Conservation (phyloP, 2,113 vertebrate genomes). For the Amazona vittata region DNA sequence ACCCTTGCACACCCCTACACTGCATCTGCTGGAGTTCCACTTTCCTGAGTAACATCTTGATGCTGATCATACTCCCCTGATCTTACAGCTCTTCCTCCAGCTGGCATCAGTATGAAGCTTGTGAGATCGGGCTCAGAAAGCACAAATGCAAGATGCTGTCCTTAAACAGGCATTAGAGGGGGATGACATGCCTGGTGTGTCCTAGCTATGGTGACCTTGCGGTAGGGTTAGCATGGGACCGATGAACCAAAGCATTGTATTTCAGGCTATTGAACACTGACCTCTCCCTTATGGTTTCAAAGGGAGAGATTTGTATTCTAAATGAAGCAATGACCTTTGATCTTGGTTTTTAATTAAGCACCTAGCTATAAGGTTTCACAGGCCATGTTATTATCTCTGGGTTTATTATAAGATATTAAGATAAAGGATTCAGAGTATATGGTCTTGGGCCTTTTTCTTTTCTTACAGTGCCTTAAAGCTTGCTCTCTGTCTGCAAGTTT, state of each 20-base stretch:
- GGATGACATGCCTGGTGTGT: fast-evolving
- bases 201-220: not conserved
- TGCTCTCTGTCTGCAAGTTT: not conserved
- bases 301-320: slow-evolving; percentile 19
- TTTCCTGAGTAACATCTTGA: not conserved
- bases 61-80: not conserved
- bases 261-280: not conserved
- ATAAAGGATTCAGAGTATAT: not conserved
- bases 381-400: not conserved
- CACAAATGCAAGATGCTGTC: fast-evolving
- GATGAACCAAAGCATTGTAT: not conserved
- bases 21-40: fast-evolving
- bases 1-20: not conserved
- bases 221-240: not conserved
- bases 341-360: slow-evolving; percentile 55
- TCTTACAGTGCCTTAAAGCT: not conserved
- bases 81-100: not conserved
- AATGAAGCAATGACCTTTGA: slow-evolving; percentile 48
- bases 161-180: not conserved
- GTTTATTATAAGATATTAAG: slow-evolving; percentile 40
- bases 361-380: slow-evolving; percentile 7
- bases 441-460: not conserved
- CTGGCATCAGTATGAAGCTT: not conserved
- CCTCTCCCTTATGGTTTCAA: not conserved
- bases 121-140: not conserved